phyloP scores from a whole-genome alignment of 1,140 invertebrate species.

The Drosophila saltans region DNA sequence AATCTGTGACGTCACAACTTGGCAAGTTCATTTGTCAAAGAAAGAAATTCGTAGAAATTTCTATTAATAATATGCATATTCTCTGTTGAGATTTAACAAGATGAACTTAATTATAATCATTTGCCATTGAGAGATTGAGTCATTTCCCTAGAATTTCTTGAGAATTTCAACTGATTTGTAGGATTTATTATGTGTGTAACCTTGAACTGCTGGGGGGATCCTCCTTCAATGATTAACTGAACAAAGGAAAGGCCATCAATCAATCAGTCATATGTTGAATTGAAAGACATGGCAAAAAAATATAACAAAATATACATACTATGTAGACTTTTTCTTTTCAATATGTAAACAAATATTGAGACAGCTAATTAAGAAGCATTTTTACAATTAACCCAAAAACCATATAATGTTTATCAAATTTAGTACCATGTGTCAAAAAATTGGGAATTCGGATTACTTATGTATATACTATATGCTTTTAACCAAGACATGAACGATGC shows the following conservation, averaged over 20 bases:
- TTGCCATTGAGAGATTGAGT: conserved; percentile 38
- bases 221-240: neutral
- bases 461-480: no score
- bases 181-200: neutral
- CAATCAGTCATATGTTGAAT: no score
- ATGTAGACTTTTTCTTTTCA: neutral
- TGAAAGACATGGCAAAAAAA: neutral
- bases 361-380: no score
- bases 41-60: conserved; percentile 60
- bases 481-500: no score
- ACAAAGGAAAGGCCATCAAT: neutral
- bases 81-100: conserved; percentile 45
- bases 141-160: conserved; percentile 60
- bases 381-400: no score
- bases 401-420: no score
- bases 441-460: no score
- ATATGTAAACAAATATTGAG: no score
- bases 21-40: conserved; percentile 32
- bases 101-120: conserved; percentile 19
- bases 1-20: conserved; percentile 51
- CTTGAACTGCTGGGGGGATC: neutral
- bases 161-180: conserved; percentile 36
- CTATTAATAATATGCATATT: conserved; percentile 61
- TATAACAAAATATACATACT: neutral
- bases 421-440: no score